These are phyloP conservation scores for Drosophila triauraria DNA, from an alignment of 1,140 invertebrate genomes.

Conservation along the genomic window DNA sequence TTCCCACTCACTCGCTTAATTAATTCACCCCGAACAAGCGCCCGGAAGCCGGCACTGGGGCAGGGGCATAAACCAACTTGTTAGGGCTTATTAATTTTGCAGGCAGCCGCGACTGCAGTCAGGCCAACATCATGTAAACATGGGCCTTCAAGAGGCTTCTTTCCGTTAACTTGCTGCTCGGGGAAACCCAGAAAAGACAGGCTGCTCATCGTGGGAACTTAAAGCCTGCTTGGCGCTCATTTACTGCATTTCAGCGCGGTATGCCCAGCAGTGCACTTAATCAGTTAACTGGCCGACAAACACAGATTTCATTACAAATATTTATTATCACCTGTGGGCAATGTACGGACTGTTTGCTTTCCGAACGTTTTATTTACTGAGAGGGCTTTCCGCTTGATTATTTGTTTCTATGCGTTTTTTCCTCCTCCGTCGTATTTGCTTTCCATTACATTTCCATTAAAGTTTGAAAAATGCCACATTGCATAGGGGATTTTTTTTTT, in stretches of 20 bases:
- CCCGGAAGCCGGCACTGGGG: neutral
- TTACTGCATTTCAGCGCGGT: conserved; percentile 25
- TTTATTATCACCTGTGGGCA: conserved; percentile 34
- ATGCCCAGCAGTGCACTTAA: neutral
- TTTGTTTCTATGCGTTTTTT: conserved; percentile 29
- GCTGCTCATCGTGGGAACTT: conserved; percentile 10
- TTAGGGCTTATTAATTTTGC: conserved; percentile 54
- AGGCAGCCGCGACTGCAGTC: conserved; percentile 41
- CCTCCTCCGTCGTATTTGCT: conserved; percentile 23
- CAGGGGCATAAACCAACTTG: conserved; percentile 37
- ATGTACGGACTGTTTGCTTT: conserved; percentile 14
- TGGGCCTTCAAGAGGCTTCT: conserved; percentile 15
- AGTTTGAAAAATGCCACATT: neutral
- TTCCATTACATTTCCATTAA: conserved; percentile 38
- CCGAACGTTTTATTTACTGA: conserved; percentile 28
- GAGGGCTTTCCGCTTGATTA: conserved; percentile 16
- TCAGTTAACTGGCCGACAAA: conserved; percentile 18
- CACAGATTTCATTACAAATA: conserved; percentile 38
- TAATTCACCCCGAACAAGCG: conserved; percentile 29
- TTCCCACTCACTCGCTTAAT: conserved; percentile 19
- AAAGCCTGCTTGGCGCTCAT: neutral
- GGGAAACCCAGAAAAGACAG: neutral
- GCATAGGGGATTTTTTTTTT: conserved; percentile 1
- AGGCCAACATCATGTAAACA: conserved; percentile 41
- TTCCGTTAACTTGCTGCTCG: neutral